Evolutionary conservation across 2,888 invertebrate species (phyloP).

Genomic region (Leucania comma): DNA sequence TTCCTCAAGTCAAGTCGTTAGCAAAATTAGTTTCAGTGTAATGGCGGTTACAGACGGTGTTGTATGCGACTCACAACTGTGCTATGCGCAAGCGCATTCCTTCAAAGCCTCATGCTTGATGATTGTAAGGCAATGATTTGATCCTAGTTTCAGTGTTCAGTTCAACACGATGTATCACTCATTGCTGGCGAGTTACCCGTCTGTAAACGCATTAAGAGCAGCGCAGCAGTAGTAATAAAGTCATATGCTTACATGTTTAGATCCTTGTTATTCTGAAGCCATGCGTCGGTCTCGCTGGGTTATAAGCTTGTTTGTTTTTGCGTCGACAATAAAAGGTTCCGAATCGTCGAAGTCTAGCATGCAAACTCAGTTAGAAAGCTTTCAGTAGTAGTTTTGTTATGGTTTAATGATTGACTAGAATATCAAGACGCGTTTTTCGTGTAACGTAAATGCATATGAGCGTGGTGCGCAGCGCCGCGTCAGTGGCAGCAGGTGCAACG

Average conservation of each 20-base stretch:
- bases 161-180: conserved; percentile 8
- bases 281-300: conserved; percentile 81
- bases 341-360: conserved; percentile 69
- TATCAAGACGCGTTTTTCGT: conserved; percentile 65
- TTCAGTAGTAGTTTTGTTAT: conserved; percentile 52
- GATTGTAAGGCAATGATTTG: conserved; percentile 30
- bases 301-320: conserved; percentile 71
- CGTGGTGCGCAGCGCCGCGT: conserved; percentile 51
- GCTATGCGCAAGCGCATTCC: conserved; percentile 39
- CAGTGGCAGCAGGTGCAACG: conserved; percentile 88
- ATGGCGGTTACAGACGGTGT: conserved; percentile 68
- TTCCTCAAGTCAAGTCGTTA: conserved; percentile 82
- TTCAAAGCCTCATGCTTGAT: conserved; percentile 54
- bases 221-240: conserved; percentile 65
- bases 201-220: conserved; percentile 65
- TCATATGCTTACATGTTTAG: conserved; percentile 82
- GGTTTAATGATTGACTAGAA: conserved; percentile 64
- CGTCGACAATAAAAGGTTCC: conserved; percentile 61
- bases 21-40: conserved; percentile 75
- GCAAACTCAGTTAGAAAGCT: conserved; percentile 75
- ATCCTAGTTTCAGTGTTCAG: conserved; percentile 14
- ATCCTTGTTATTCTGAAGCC: conserved; percentile 88
- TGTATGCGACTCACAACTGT: conserved; percentile 35
- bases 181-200: conserved; percentile 59
- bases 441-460: conserved; percentile 80